These are phyloP conservation scores for Brachionus sp. DNA, from an alignment of 1,140 invertebrate genomes.

Conservation along the genomic window DNA sequence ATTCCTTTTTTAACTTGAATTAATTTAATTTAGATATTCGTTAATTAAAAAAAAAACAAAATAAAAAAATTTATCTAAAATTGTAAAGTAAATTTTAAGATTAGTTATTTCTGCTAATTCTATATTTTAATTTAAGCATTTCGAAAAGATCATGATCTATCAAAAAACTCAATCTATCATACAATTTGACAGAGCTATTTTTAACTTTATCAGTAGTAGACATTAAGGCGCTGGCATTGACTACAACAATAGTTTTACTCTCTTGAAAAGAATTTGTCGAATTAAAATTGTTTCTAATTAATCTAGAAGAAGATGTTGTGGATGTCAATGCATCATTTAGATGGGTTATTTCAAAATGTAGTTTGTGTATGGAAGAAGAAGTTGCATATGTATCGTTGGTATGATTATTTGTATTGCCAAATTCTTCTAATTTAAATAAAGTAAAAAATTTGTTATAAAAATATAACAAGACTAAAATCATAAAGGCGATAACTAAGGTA, in stretches of 20 bases:
- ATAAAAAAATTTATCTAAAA: not conserved
- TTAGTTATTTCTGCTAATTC: not conserved
- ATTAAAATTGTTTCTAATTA: slow-evolving; percentile 4
- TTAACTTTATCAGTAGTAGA: not conserved
- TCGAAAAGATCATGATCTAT: slow-evolving; percentile 33
- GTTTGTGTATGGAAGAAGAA: not conserved
- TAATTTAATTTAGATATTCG: too few relatives aligned
- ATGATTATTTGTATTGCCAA: not conserved
- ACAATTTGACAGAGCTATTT: not conserved
- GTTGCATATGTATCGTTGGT: not conserved
- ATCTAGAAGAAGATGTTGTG: not conserved
- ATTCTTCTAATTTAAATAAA: slow-evolving; percentile 8
- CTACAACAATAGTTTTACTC: not conserved
- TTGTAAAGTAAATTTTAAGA: not conserved
- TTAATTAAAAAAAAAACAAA: too few relatives aligned
- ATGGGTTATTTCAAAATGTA: slow-evolving; percentile 16
- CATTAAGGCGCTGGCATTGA: not conserved
- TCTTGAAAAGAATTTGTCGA: not conserved
- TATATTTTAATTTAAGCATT: slow-evolving; percentile 4
- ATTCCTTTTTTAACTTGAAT: too few relatives aligned
- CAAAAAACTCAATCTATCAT: slow-evolving; percentile 19
- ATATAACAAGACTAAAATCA: not conserved
- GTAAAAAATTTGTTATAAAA: slow-evolving; percentile 29
- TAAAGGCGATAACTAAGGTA: not conserved
- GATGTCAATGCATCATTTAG: not conserved